Evolutionary conservation across 1,140 invertebrate genomes (phyloP).

Genomic region (Drosophila nigrodunni): DNA sequence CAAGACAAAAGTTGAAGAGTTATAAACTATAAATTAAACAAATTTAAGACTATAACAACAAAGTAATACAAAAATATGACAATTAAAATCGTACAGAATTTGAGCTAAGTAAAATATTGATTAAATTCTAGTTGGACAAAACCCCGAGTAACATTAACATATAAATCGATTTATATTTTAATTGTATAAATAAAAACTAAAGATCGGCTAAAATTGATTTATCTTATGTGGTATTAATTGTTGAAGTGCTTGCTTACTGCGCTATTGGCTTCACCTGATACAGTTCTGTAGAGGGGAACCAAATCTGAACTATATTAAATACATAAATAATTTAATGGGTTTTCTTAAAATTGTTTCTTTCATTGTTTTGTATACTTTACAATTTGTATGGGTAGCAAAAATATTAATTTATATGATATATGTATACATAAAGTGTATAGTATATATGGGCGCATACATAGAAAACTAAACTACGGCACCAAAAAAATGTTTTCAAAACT

Average conservation of each 20-base stretch:
- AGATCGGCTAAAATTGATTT: constrained; percentile 6
- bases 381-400: constrained; percentile 30
- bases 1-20: not conserved
- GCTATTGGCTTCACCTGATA: constrained; percentile 8
- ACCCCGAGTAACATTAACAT: constrained; percentile 1
- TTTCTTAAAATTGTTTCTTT: no score
- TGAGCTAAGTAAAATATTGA: not conserved
- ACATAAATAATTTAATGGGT: no score
- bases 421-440: not conserved
- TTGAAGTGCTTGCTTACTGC: not conserved
- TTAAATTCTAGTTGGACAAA: not conserved
- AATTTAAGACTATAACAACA: not conserved
- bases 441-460: constrained; percentile 1
- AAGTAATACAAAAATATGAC: not conserved
- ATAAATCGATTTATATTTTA: not conserved
- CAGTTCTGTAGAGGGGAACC: constrained; percentile 21
- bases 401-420: constrained; percentile 21
- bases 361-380: constrained; percentile 13
- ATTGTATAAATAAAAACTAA: constrained; percentile 8
- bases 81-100: not conserved
- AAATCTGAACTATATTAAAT: not conserved
- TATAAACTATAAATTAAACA: not conserved
- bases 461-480: constrained; percentile 2
- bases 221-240: not conserved
- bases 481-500: not conserved